These are phyloP conservation scores for Catalaphyllia jardinei DNA, from an alignment of 64 coral and sea anemone genomes.

Conservation along the genomic window DNA sequence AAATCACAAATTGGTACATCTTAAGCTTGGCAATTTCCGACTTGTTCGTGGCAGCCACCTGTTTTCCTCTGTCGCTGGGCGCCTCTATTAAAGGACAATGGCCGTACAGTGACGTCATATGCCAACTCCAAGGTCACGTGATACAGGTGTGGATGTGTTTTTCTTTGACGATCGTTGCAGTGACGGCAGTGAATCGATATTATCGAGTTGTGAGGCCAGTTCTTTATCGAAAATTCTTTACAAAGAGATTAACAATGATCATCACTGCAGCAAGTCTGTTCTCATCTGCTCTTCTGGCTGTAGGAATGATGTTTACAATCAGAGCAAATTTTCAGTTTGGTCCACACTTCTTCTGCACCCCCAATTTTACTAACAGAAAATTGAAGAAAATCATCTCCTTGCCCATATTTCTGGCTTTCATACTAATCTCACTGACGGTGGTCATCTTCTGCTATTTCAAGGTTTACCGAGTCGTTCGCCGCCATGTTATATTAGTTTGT, in stretches of 20 bases:
- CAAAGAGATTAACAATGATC: not conserved
- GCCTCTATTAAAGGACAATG: conserved; percentile 17
- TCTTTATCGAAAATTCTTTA: conserved; percentile 18
- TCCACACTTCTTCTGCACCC: conserved; percentile 36
- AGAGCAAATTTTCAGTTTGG: conserved; percentile 19
- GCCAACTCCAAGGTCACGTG: conserved; percentile 37
- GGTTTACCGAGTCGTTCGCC: conserved; percentile 29
- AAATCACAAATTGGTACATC: conserved; percentile 54
- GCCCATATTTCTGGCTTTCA: conserved; percentile 6
- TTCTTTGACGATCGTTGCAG: conserved; percentile 9
- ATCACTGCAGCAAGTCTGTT: not conserved
- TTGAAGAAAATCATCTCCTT: not conserved
- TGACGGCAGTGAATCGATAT: conserved; percentile 37
- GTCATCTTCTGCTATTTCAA: conserved; percentile 61
- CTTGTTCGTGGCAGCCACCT: conserved; percentile 11
- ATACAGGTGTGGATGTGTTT: conserved; percentile 17
- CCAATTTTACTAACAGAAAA: not conserved
- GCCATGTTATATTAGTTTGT: not conserved
- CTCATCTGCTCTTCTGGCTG: not conserved
- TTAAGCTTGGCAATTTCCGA: conserved; percentile 36
- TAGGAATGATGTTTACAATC: not conserved
- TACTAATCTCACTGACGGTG: not conserved
- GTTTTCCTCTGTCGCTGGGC: conserved; percentile 1
- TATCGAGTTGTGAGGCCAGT: conserved; percentile 6
- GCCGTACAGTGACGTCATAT: conserved; percentile 21